Evolutionary conservation across 2,888 invertebrate species (phyloP).

Genomic region (Dendrolimus houi): DNA sequence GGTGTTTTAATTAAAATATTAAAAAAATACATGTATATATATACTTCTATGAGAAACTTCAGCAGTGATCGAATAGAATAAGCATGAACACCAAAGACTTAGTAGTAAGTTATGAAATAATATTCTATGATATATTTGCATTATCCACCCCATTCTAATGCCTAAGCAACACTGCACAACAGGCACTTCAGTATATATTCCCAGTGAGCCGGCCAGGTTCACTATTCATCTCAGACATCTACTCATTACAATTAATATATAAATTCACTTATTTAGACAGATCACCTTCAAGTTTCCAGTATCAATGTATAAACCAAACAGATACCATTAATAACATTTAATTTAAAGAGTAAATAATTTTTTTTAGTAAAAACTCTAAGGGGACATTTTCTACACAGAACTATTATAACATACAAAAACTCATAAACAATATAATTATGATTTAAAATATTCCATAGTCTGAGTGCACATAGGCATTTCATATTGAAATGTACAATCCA

Average conservation of each 20-base stretch:
- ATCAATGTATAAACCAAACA: conserved; percentile 26
- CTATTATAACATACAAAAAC: conserved; percentile 62
- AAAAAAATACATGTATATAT: too few relatives aligned
- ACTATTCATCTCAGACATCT: conserved; percentile 9
- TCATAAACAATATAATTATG: conserved; percentile 40
- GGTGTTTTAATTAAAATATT: too few relatives aligned
- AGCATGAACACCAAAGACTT: too few relatives aligned
- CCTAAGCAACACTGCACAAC: conserved; percentile 25
- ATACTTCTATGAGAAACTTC: too few relatives aligned
- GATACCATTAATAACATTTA: conserved; percentile 32
- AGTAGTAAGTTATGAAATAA: too few relatives aligned
- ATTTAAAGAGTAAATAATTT: conserved; percentile 54
- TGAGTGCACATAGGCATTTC: conserved; percentile 41
- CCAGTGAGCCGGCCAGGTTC: conserved; percentile 4
- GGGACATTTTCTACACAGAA: conserved; percentile 65
- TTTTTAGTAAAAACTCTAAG: conserved; percentile 61
- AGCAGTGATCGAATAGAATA: too few relatives aligned
- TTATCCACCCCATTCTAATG: conserved; percentile 8
- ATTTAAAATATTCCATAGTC: conserved; percentile 58
- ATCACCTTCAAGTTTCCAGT: conserved; percentile 21
- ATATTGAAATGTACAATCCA: conserved; percentile 43
- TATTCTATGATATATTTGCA: too few relatives aligned
- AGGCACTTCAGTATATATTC: conserved; percentile 35
- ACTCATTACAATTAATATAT: conserved; percentile 13
- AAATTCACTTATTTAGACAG: conserved; percentile 20